Evolutionary conservation across 2,888 invertebrate genomes (phyloP).

Genomic region (Cremastobaeus sp.): DNA sequence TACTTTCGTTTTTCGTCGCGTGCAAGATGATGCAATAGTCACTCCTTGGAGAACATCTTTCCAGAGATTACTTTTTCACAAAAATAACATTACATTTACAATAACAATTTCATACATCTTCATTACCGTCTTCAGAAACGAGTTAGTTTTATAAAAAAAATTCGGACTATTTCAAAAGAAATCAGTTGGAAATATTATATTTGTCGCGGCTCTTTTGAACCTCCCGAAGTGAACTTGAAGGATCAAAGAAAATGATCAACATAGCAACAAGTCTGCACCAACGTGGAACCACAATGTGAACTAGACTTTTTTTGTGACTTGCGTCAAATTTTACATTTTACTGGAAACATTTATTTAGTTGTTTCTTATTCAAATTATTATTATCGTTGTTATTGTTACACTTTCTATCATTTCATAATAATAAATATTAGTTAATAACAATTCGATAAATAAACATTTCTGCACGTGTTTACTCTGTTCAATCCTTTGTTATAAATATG

Average conservation of each 20-base stretch:
- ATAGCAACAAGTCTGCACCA: slow-evolving; percentile 36
- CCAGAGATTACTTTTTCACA: neutral
- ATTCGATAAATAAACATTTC: too few species aligned
- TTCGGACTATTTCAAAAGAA: neutral
- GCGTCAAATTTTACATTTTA: too few species aligned
- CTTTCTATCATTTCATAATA: too few species aligned
- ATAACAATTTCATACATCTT: neutral
- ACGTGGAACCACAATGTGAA: neutral
- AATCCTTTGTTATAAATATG: too few species aligned
- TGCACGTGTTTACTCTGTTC: too few species aligned
- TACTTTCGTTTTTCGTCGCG: slow-evolving; percentile 16
- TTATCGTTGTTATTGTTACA: too few species aligned
- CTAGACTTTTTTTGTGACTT: neutral
- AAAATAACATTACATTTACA: neutral
- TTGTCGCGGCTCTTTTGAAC: slow-evolving; percentile 2
- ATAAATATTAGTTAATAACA: too few species aligned
- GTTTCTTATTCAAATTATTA: too few species aligned
- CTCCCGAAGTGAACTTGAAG: neutral
- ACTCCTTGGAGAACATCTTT: neutral
- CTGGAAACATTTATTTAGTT: too few species aligned
- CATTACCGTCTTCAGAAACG: too few species aligned
- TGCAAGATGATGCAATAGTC: slow-evolving; percentile 33
- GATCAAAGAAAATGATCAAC: slow-evolving; percentile 43
- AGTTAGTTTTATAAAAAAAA: too few species aligned
- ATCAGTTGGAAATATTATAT: neutral